These are phyloP conservation scores for Syngnathus acus DNA, from an alignment of 2,797 vertebrate genomes.

Conservation along the genomic window DNA sequence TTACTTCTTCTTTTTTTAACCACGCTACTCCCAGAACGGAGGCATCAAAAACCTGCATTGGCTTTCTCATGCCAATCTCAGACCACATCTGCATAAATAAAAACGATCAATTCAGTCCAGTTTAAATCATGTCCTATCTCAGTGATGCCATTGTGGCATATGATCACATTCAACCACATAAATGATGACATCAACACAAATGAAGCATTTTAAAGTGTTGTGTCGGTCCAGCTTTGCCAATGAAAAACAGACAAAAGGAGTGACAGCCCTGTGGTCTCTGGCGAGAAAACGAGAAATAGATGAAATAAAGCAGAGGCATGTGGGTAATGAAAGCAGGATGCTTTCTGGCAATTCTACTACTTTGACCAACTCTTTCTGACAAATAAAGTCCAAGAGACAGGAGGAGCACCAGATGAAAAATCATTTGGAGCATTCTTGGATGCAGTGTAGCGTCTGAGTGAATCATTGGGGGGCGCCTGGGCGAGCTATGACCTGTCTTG, in stretches of 20 bases:
- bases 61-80: background rate
- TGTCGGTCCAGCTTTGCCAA: conserved; percentile 6
- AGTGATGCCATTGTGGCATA: background rate
- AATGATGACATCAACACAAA: background rate
- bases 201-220: background rate
- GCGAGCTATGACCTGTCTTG: conserved; percentile 5
- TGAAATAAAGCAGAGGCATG: conserved; percentile 15
- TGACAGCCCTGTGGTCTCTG: conserved; percentile 13
- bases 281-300: conserved; percentile 14
- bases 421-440: conserved; percentile 42
- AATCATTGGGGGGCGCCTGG: background rate
- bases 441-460: conserved; percentile 13
- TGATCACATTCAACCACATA: background rate
- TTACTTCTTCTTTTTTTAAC: too few relatives aligned
- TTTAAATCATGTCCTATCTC: background rate
- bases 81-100: background rate
- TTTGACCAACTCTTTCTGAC: conserved; percentile 2
- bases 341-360: conserved; percentile 14
- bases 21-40: too few relatives aligned
- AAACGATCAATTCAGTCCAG: background rate
- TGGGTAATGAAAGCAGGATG: conserved; percentile 27
- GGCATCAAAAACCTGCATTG: background rate
- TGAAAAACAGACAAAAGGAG: conserved; percentile 12
- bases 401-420: conserved; percentile 14
- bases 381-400: conserved; percentile 11